These are phyloP conservation scores for Hassar affinis DNA, from an alignment of 2,113 vertebrate genomes.

Conservation along the genomic window DNA sequence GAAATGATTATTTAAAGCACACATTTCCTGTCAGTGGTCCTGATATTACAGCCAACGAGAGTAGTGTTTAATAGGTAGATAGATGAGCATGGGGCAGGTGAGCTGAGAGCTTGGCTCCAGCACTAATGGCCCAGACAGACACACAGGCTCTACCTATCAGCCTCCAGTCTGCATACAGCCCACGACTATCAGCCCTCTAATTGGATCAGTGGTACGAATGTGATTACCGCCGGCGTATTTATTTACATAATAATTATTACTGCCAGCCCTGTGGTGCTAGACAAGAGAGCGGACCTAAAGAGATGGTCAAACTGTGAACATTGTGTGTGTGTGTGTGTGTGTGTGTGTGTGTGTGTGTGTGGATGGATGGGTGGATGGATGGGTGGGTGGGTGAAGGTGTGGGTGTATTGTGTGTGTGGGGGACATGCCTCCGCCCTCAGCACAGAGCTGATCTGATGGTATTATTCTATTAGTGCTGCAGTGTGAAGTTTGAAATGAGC, in stretches of 20 bases:
- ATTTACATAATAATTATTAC: constrained; percentile 87
- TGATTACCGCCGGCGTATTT: constrained; percentile 81
- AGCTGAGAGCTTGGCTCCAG: constrained; percentile 52
- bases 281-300: constrained; percentile 42
- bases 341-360: constrained; percentile 38
- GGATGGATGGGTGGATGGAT: no score
- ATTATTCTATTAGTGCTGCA: constrained; percentile 64
- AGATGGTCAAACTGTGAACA: constrained; percentile 43
- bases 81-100: constrained; percentile 46
- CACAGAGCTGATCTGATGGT: constrained; percentile 50
- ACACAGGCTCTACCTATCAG: constrained; percentile 71
- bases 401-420: constrained; percentile 28
- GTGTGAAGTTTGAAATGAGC: constrained; percentile 64
- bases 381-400: not conserved
- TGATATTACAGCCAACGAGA: constrained; percentile 44
- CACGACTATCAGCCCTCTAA: constrained; percentile 73
- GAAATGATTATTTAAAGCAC: constrained; percentile 11
- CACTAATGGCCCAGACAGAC: constrained; percentile 57
- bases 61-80: constrained; percentile 39
- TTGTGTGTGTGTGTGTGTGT: constrained; percentile 21
- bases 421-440: constrained; percentile 51
- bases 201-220: constrained; percentile 80
- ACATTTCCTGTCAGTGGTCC: not conserved
- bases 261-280: constrained; percentile 62
- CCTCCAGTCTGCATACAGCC: constrained; percentile 66